Evolutionary conservation across 2,888 invertebrate genomes (phyloP).

Genomic region (Oegoconia quadripuncta): DNA sequence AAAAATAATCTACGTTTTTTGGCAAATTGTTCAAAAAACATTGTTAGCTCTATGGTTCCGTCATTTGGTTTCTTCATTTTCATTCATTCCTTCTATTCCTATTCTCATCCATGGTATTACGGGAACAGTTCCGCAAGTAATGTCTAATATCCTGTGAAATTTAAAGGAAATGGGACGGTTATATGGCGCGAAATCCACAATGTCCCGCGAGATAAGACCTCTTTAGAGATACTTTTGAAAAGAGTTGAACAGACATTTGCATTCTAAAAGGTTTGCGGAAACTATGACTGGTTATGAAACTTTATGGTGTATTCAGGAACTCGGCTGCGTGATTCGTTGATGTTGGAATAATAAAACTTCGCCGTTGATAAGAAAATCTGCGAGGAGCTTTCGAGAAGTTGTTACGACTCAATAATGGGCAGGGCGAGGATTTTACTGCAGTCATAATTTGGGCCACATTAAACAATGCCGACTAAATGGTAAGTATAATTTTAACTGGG

Average conservation of each 20-base stretch:
- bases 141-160: slow-evolving; percentile 41
- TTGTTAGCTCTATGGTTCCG: too few relatives aligned
- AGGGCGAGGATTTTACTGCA: not conserved
- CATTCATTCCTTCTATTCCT: slow-evolving; percentile 16
- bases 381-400: not conserved
- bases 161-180: slow-evolving; percentile 46
- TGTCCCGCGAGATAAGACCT: slow-evolving; percentile 51
- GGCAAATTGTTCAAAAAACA: too few relatives aligned
- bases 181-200: slow-evolving; percentile 48
- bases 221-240: slow-evolving; percentile 65
- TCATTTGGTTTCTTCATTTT: too few relatives aligned
- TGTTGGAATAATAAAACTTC: slow-evolving; percentile 6
- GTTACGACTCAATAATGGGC: not conserved
- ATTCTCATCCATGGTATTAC: slow-evolving; percentile 19
- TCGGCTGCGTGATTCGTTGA: slow-evolving; percentile 16
- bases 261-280: slow-evolving; percentile 55
- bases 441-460: too few relatives aligned
- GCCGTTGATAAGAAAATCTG: not conserved
- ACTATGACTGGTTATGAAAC: slow-evolving; percentile 47
- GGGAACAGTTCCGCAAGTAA: slow-evolving; percentile 32
- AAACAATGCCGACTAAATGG: too few relatives aligned
- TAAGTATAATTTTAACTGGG: too few relatives aligned
- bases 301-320: slow-evolving; percentile 41
- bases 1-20: too few relatives aligned
- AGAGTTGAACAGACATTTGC: slow-evolving; percentile 66